A percentile compares a stretch with the other conserved stretches of the same genome.
Evolutionary conservation across 2,113 vertebrate species (phyloP).

Genomic region (Phyllostomus discolor): DNA sequence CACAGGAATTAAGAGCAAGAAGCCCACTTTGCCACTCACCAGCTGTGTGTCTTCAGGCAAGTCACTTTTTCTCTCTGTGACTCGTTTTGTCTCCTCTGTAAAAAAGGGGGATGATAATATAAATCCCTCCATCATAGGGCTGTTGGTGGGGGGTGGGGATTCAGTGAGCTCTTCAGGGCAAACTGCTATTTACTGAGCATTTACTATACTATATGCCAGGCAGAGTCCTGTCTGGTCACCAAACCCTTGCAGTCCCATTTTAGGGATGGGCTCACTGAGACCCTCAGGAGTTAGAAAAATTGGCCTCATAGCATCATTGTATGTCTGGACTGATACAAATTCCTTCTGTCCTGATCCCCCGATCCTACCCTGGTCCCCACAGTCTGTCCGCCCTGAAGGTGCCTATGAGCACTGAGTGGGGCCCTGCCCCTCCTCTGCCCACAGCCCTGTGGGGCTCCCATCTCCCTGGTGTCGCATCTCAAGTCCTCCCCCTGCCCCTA

Average conservation of each 20-base stretch:
- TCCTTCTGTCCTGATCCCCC: background rate
- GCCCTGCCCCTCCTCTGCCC: no score
- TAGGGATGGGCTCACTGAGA: background rate
- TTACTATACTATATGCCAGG: rapidly evolving
- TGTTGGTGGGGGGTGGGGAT: background rate
- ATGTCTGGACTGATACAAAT: background rate
- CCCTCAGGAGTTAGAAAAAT: background rate
- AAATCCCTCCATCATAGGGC: background rate
- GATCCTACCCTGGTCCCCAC: background rate
- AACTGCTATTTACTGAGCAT: background rate
- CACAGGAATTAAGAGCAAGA: background rate
- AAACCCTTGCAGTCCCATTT: background rate
- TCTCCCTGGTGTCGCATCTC: background rate
- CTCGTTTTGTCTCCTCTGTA: background rate
- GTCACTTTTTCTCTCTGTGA: background rate
- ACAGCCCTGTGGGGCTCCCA: background rate
- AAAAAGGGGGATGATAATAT: background rate
- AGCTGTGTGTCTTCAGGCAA: background rate
- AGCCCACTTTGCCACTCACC: background rate
- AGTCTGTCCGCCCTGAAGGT: background rate
- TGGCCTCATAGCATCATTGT: background rate
- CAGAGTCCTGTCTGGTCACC: background rate
- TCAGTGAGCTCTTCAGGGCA: background rate
- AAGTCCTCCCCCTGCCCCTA: background rate
- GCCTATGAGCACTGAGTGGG: background rate